Conservation (phyloP, 1,140 invertebrate genomes). For the Heliconius hewitsoni region DNA sequence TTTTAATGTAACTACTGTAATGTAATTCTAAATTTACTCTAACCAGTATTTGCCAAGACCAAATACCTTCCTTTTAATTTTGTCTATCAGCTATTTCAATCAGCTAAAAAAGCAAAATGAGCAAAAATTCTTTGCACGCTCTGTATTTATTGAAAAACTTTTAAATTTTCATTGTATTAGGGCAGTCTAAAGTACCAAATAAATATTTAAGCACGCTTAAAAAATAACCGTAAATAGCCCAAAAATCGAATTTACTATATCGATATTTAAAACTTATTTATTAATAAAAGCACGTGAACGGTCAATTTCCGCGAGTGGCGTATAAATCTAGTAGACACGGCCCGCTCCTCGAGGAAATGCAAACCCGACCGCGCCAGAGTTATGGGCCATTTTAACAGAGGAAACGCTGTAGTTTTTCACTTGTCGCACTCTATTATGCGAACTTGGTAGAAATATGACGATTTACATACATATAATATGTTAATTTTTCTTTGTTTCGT, state of each 20-base stretch:
- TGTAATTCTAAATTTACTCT: too few relatives aligned
- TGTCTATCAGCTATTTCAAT: too few relatives aligned
- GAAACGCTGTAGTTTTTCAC: constrained; percentile 75
- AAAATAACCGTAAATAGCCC: not conserved
- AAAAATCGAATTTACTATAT: not conserved
- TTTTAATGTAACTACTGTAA: too few relatives aligned
- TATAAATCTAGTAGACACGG: constrained; percentile 68
- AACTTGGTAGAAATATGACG: constrained; percentile 33
- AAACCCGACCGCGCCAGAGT: constrained; percentile 59
- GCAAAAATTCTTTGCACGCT: too few relatives aligned
- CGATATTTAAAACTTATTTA: constrained; percentile 35
- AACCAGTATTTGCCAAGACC: too few relatives aligned
- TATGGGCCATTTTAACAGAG: constrained; percentile 66
- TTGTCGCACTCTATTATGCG: constrained; percentile 49
- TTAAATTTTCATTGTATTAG: too few relatives aligned
- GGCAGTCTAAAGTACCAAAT: not conserved
- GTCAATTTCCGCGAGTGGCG: constrained; percentile 69
- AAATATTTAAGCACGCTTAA: not conserved
- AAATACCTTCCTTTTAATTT: too few relatives aligned
- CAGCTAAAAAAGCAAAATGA: too few relatives aligned
- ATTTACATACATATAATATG: constrained; percentile 25
- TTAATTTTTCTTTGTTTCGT: not conserved
- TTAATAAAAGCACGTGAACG: constrained; percentile 47
- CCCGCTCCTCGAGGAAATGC: constrained; percentile 60
- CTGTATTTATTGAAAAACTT: too few relatives aligned